Conservation (phyloP, 2,888 invertebrate species). For the Helleia helle region DNA sequence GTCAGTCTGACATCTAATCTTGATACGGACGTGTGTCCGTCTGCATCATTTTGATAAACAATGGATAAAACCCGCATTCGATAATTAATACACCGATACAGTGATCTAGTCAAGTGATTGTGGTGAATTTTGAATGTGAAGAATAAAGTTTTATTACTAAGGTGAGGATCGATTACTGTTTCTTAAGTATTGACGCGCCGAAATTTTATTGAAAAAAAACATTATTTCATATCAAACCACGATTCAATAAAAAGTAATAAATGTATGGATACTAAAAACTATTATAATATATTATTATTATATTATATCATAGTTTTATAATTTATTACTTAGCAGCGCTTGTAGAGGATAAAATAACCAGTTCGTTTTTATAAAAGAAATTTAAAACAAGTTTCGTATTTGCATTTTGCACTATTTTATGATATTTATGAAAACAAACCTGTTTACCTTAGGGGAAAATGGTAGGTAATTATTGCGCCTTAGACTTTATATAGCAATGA, state of each 20-base stretch:
- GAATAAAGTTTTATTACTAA: not conserved
- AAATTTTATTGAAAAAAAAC: not conserved
- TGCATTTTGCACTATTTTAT: not conserved
- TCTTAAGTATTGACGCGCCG: not conserved
- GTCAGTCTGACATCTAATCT: conserved; percentile 23
- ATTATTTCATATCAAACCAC: no score
- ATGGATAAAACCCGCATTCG: conserved; percentile 11
- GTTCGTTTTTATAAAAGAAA: no score
- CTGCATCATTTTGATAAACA: conserved; percentile 11
- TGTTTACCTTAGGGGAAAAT: not conserved
- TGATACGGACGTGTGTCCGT: conserved; percentile 16
- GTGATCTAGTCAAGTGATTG: conserved; percentile 2
- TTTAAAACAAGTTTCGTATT: not conserved
- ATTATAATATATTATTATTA: no score
- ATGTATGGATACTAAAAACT: not conserved
- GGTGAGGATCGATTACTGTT: conserved; percentile 1
- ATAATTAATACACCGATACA: conserved; percentile 5
- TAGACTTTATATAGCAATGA: not conserved
- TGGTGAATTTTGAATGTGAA: not conserved
- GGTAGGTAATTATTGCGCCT: not conserved
- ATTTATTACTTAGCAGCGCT: not conserved
- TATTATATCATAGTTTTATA: no score
- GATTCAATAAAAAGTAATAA: not conserved
- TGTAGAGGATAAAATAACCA: not conserved
- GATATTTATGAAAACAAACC: not conserved